A percentile compares a stretch with the other conserved stretches of the same genome.
Conservation (phyloP, 2,888 invertebrate species). For the Neoitamus cyanurus region DNA sequence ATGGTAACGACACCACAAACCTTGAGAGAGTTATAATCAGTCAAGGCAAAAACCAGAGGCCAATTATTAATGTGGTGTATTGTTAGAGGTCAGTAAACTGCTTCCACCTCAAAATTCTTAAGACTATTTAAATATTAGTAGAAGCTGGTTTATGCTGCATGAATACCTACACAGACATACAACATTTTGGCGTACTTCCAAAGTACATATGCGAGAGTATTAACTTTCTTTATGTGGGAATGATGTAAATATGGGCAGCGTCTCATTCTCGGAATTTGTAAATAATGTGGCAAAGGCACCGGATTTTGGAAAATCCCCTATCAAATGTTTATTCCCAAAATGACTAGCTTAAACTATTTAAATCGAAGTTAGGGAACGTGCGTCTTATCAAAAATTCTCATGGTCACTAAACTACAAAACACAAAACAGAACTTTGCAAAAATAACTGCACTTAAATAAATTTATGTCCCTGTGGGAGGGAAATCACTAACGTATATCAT, state of each 20-base stretch:
- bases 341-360: background rate
- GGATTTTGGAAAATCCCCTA: background rate
- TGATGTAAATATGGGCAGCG: background rate
- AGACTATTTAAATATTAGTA: background rate
- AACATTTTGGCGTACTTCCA: background rate
- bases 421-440: background rate
- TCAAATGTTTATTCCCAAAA: background rate
- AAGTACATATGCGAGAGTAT: background rate
- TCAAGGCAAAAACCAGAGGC: background rate
- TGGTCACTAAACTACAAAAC: background rate
- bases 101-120: background rate
- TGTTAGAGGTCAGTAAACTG: conserved; percentile 35
- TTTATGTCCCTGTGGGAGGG: background rate
- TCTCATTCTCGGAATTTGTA: background rate
- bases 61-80: background rate
- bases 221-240: background rate
- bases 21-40: background rate
- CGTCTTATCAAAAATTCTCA: background rate
- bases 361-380: background rate
- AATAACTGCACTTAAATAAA: background rate
- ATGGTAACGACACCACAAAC: background rate
- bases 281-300: background rate
- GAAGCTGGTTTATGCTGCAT: background rate
- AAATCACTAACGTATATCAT: background rate
- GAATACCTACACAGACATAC: no score